Evolutionary conservation across 2,797 vertebrate genomes (phyloP), one percentile per base, ranked within the genome.

Genomic region (Crocidura indochinensis): DNA sequence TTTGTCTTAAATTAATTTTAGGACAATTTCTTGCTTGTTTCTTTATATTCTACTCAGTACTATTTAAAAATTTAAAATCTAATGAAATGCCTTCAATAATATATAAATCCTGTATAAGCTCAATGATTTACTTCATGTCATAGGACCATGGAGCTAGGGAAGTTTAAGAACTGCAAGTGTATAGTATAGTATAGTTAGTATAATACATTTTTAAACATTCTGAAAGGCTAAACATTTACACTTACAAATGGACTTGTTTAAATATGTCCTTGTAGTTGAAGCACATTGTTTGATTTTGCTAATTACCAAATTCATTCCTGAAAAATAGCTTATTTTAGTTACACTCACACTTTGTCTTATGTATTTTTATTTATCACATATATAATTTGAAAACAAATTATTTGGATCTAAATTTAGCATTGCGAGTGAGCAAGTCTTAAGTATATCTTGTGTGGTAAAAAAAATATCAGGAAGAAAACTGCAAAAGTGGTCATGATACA

Each of bases 401-500:
- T 78, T 6, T 60, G 56, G 20, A 60, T 60, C 56, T 20, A 60
- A 60, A 84, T 82, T 89, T 82, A 92, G 46, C 2, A 60, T 84
- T n/a, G n/a, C 15, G 72, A 88, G n/a, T 77, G 86, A 90, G 86
- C 79, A 49, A 78, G 84, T 94, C 72, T 82, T 72, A 84, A 94
- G 22, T 76, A 67, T 74, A 29, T 47, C 80, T 79, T 68, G 38
- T 64, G 6, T 68, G 74, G 17, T 73, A 89, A 93, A 93, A 95
- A 87, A 87, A 88, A 62, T 67, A 90, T 56, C 84, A 72, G 3
- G 8, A 5, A 1, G 46, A 31, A 60, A 79, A 47, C 22, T 38
- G 4, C 22, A 95, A 92, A 91, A 68, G 12, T 90, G 68, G 20
- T 90, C 69, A 62, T 56, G 73, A 93, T 81, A 83, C 44, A 85